phyloP scores from a whole-genome alignment of 2,888 invertebrate genomes.

The Ormyrus thymus region DNA sequence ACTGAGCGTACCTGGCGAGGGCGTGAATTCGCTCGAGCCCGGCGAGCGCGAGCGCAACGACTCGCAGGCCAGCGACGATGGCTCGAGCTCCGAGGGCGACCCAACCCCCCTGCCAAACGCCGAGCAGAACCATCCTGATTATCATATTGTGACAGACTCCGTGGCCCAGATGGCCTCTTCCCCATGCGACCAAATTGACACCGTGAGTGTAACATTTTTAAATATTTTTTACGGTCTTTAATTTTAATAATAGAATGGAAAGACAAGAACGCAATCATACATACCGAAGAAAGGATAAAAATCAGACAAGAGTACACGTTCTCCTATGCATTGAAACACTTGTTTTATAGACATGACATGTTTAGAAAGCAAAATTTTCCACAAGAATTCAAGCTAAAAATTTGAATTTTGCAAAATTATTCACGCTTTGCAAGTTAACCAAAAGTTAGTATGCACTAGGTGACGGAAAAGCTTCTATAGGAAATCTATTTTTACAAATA shows the following conservation, averaged over 20 bases:
- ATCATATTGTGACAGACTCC: conserved; percentile 67
- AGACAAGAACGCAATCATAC: too few species aligned
- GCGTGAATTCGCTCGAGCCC: conserved; percentile 55
- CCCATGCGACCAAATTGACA: conserved; percentile 63
- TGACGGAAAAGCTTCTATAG: too few species aligned
- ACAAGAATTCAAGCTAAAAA: conserved; percentile 45
- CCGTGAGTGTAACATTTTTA: conserved; percentile 47
- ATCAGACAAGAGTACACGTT: background rate
- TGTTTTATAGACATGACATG: too few species aligned
- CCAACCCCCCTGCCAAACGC: conserved; percentile 64
- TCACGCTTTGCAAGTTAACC: too few species aligned
- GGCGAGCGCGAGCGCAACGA: conserved; percentile 62
- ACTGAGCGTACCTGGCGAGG: conserved; percentile 66
- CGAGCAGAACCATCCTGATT: conserved; percentile 64
- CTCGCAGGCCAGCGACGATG: conserved; percentile 74
- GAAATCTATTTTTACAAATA: too few species aligned
- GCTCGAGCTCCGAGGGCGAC: conserved; percentile 74
- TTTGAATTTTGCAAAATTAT: too few species aligned
- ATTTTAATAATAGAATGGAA: too few species aligned
- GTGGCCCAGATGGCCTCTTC: conserved; percentile 13
- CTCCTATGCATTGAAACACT: too few species aligned
- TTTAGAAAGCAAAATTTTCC: background rate
- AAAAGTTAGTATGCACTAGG: too few species aligned
- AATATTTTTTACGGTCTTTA: background rate
- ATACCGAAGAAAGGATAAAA: background rate